Evolutionary conservation across 1,140 invertebrate species (phyloP), one percentile per base, ranked within the genome.

Genomic region (Scaptomyza graminum): DNA sequence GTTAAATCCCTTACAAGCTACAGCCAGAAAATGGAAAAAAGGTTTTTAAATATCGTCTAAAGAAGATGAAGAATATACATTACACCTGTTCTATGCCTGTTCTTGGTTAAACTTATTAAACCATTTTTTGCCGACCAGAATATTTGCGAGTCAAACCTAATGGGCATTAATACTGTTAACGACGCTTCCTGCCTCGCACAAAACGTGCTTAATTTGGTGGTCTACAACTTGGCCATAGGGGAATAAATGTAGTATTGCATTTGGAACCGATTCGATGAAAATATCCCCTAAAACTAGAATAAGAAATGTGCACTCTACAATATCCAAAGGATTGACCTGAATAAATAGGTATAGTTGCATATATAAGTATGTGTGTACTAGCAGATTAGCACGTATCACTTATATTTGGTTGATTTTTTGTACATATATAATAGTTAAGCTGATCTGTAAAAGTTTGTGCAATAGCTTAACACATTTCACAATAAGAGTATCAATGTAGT

Each of bases 321-420:
- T 37, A 64, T 69, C 25, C 54, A 18, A 39, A 22, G 31, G 47
- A 66, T 28, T 57, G 39, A 65, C 52, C 68, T 52, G 39, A 71
- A 50, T 57, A 41, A 64, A 51, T n/a, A 25, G 12, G 44, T 65
- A 44, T 34, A 16, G 12, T 44, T 65, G 31, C 51, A 16, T 39
- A 43, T 46, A 68, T 31, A 70, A 28, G 46, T 55, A 16, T 44
- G 37, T 9, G 12, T 52, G 34, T 34, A 15, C 44, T 55, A 39
- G 31, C n/a, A 52, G 59, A 65, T 62, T 52, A 22, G 62, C 46
- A 65, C n/a, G 28, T 51, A 57, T 71, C 52, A 71, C 54, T 71
- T 71, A 57, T 66, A 52, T 65, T 71, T 71, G 62, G 52, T 72
- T 72, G 41, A 43, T 47, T 51, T 54, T 54, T 54, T 54, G 28